Conservation (phyloP, 2,113 vertebrate species). For the Heteronetta atricapilla region DNA sequence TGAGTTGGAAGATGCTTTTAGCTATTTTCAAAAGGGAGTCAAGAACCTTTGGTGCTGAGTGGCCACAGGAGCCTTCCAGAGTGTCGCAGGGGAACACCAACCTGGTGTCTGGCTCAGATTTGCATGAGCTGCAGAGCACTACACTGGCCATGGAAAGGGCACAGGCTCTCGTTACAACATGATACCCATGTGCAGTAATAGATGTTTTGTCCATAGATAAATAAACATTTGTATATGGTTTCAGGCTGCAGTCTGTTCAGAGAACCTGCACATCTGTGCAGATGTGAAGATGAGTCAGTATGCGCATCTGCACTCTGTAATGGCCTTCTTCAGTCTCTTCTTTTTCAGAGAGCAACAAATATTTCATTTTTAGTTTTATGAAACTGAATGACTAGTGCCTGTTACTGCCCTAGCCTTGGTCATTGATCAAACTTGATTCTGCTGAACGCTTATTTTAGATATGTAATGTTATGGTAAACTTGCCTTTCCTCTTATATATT, state of each 20-base stretch:
- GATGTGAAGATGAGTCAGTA: neutral
- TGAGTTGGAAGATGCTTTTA: neutral
- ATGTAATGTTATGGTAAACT: neutral
- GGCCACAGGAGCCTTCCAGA: fast-evolving
- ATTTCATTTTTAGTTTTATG: neutral
- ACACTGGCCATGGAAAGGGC: fast-evolving
- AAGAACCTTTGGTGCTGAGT: neutral
- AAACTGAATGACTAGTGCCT: neutral
- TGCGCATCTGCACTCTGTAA: neutral
- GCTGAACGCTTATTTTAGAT: neutral
- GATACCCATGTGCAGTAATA: fast-evolving
- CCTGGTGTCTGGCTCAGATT: fast-evolving
- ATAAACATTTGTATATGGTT: neutral
- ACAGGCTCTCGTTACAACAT: fast-evolving
- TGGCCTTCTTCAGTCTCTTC: neutral
- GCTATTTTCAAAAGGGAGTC: neutral
- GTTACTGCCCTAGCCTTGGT: neutral
- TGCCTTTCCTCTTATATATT: neutral
- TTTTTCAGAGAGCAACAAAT: neutral
- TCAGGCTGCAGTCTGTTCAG: neutral
- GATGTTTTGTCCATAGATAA: neutral
- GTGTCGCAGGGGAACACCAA: neutral
- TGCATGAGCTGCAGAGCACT: neutral
- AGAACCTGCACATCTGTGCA: fast-evolving
- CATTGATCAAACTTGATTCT: neutral